Conservation (phyloP, 2,797 vertebrate genomes). For the Gallinago solitaria region DNA sequence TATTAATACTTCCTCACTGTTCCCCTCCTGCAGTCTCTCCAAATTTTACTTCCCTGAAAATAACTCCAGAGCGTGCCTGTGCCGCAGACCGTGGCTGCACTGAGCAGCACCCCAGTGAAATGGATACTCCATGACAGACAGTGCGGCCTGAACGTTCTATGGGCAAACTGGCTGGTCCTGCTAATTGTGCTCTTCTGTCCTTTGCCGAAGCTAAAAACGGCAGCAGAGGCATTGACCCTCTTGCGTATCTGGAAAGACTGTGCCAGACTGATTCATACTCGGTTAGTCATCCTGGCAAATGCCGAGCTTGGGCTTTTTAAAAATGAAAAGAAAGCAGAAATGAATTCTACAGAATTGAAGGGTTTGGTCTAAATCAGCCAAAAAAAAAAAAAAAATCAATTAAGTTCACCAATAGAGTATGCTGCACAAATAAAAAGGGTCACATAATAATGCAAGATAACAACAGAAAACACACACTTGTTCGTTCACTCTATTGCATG, state of each 20-base stretch:
- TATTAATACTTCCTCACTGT: neutral
- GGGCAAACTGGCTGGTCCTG: neutral
- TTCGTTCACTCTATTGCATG: neutral
- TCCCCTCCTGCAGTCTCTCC: neutral
- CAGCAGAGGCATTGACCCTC: neutral
- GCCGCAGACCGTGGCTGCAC: neutral
- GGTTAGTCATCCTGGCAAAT: constrained; percentile 19
- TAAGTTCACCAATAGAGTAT: neutral
- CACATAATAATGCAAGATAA: neutral
- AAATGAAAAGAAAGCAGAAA: constrained; percentile 10
- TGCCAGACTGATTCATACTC: neutral
- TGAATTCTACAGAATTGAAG: neutral
- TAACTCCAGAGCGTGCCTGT: neutral
- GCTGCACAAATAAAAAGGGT: neutral
- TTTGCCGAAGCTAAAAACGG: neutral
- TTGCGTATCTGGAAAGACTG: neutral
- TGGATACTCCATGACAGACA: neutral
- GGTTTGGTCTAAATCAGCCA: neutral
- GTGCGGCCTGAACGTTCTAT: neutral
- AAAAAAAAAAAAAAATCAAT: neutral
- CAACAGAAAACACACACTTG: neutral
- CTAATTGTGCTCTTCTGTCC: neutral
- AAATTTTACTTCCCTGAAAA: neutral
- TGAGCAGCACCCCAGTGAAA: neutral
- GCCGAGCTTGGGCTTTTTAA: neutral